phyloP scores from a whole-genome alignment of 2,888 invertebrate species.

The Cryptophagus acutangulus region DNA sequence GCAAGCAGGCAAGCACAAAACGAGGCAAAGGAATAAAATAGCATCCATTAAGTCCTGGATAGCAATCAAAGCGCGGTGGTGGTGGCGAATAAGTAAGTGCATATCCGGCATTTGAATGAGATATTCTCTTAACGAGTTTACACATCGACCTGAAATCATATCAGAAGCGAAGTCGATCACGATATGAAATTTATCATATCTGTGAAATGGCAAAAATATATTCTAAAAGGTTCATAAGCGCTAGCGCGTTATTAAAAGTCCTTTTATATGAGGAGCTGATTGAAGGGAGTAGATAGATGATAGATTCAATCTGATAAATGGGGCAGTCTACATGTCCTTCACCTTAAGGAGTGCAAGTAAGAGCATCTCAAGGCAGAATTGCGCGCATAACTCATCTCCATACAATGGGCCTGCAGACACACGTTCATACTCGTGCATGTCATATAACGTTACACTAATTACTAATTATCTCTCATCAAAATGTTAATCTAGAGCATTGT shows the following conservation, averaged over 20 bases:
- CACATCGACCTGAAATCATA: neutral
- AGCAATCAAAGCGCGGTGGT: constrained; percentile 2
- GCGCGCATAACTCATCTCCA: constrained; percentile 25
- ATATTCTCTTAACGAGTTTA: constrained; percentile 1
- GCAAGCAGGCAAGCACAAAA: no score
- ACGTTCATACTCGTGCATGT: constrained; percentile 16
- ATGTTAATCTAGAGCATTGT: constrained; percentile 25
- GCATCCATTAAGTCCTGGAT: constrained; percentile 1
- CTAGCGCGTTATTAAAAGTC: constrained; percentile 25
- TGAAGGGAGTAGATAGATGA: constrained; percentile 24
- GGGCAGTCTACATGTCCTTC: constrained; percentile 22
- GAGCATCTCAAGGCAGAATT: neutral
- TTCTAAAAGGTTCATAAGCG: constrained; percentile 19
- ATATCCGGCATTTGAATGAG: constrained; percentile 2
- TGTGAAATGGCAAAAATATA: no score
- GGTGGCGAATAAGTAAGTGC: constrained; percentile 1
- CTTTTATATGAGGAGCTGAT: constrained; percentile 23
- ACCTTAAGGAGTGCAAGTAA: constrained; percentile 13
- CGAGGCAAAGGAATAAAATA: neutral
- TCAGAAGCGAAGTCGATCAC: constrained; percentile 12
- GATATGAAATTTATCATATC: constrained; percentile 14
- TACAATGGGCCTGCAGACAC: constrained; percentile 22
- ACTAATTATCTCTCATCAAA: constrained; percentile 34
- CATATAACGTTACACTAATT: constrained; percentile 32
- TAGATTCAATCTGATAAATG: constrained; percentile 26